Base-by-base conservation (phyloP, 2,797 vertebrate genomes). In the Acipenser ruthenus region DNA sequence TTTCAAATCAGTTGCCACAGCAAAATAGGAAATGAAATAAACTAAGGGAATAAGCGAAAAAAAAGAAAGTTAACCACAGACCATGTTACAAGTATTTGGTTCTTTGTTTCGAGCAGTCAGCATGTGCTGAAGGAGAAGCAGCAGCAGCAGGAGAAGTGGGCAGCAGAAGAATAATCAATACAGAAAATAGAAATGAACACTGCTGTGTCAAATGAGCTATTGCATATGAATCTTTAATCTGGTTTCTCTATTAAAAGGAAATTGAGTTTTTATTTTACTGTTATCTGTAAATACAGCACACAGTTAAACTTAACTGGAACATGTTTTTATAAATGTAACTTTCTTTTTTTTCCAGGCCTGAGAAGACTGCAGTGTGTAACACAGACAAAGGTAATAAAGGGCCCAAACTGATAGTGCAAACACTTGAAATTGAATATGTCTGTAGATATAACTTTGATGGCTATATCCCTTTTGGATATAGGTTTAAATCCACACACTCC, bases 71-170 rank as follows among this genome's bases (percentile, higher is more conserved):
- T 64, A 79, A 80, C 76, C 74, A 78, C 76, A 77, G 78, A 80
- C 75, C 74, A 77, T 82, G 69, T 79, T 60, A 72, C 72, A 72
- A 72, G 74, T 69, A 70, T 79, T 78, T 72, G 68, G 62, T 76
- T 47, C 67, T 64, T 64, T 23, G 51, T 49, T 67, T 8, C 73
- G 53, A 61, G 52, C 69, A 69, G 69, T 68, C 63, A 75, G 71
- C 74, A 71, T 81, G 82, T 82, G 73, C 78, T 78, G 80, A 84
- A 82, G 82, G 81, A 72, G 76, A 76, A 71, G 76, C 69, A n/a
- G 68, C 78, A 77, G 72, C 75, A 75, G 68, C 67, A 69, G 78
- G 71, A 61, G 72, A 70, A 70, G 65, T 70, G 75, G 75, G 80
- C 80, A 81, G 82, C 78, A 82, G 65, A 69, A 74, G 65, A 69